Conservation (phyloP, 2,888 invertebrate genomes). For the Trilocha varians region DNA sequence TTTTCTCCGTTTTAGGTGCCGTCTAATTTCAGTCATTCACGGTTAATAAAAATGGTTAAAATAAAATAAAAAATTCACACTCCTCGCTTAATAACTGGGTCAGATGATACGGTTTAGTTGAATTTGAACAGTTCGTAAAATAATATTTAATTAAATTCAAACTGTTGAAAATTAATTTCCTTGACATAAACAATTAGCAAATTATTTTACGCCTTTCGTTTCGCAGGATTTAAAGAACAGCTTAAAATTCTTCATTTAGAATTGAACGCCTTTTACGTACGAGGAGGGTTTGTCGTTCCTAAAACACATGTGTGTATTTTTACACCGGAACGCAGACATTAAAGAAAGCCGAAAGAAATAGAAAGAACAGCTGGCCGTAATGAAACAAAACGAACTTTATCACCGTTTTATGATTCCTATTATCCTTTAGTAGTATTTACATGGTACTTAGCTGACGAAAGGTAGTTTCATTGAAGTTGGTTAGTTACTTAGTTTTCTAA, state of each 20-base stretch:
- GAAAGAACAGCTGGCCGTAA: conserved; percentile 34
- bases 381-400: conserved; percentile 27
- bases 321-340: conserved; percentile 34
- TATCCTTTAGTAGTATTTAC: background rate
- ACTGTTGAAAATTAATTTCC: background rate
- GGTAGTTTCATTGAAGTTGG: no score
- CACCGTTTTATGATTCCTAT: background rate
- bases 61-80: conserved; percentile 21
- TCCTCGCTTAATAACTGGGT: conserved; percentile 27
- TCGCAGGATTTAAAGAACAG: no score
- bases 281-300: conserved; percentile 25
- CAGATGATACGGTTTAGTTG: conserved; percentile 31
- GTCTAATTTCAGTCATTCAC: conserved; percentile 9
- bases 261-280: background rate
- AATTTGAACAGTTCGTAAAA: conserved; percentile 21
- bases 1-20: conserved; percentile 10
- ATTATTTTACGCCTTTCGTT: background rate
- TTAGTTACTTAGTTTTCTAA: no score
- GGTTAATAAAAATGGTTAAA: conserved; percentile 16
- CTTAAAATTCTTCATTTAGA: background rate
- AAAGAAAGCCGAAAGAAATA: conserved; percentile 41
- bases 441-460: no score
- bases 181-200: background rate
- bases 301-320: conserved; percentile 40
- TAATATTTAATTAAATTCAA: conserved; percentile 1